Base-by-base conservation (phyloP, 2,888 invertebrate species). In the Andrena bucephala region DNA sequence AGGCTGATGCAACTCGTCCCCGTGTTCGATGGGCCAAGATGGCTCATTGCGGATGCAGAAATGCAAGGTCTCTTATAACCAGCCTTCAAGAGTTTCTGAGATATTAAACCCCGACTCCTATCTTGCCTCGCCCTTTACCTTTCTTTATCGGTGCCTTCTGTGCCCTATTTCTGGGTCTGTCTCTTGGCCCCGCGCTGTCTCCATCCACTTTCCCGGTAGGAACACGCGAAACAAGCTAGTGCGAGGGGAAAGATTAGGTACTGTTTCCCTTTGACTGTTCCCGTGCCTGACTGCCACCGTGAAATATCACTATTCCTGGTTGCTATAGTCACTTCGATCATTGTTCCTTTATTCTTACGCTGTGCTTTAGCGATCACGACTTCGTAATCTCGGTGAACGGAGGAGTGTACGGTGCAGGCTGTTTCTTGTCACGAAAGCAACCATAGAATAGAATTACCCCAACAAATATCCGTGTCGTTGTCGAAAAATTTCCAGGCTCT, bases 1-100 rank as follows among this genome's bases (percentile, higher is more conserved):
- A 86, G 83, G 85, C 88, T 85, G 42, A 42, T 16, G 87, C 87
- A 80, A 87, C 84, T 84, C 85, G 63, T 71, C 65, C 60, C 71
- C 36, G 71, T 65, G 62, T 83, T 75, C 81, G 70, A 66, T 54
- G 81, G 71, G 69, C 82, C 81, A 77, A 85, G 85, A 86, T 83
- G 90, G 85, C 89, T 92, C 91, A 89, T 92, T 90, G 86, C 80
- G 73, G 76, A 91, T 90, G 89, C 91, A 90, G 89, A 91, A 91
- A 90, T 87, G 87, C 89, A 80, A 88, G 85, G 77, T 87, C 86
- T 82, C 91, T 89, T 87, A 89, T 88, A 91, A 89, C 89, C 86
- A 85, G 85, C 76, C 85, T 82, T 87, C 86, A 81, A 80, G 82
- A 83, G 82, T 80, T 77, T 83, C 83, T 85, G 87, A 88, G 89